Evolutionary conservation across 2,113 vertebrate species (phyloP).

Genomic region (Phoxinus phoxinus): DNA sequence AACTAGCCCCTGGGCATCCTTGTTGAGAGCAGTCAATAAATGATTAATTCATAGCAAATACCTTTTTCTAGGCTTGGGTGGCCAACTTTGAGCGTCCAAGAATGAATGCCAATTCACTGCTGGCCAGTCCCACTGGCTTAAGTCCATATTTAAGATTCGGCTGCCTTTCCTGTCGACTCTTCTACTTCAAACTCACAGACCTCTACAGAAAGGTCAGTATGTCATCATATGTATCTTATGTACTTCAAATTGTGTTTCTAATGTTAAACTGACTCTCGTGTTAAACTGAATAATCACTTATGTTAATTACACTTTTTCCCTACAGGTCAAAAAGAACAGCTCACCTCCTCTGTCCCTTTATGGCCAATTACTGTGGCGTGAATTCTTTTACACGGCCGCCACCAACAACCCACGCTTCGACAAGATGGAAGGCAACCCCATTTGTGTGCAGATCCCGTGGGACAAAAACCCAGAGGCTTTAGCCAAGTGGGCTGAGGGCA

Average conservation of each 20-base stretch:
- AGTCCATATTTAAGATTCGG: conserved; percentile 97
- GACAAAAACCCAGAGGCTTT: conserved; percentile 95
- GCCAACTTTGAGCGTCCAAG: conserved; percentile 97
- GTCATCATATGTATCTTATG: not conserved
- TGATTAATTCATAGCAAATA: not conserved
- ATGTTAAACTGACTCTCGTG: not conserved
- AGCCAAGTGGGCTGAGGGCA: conserved; percentile 97
- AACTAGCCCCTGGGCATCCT: not conserved
- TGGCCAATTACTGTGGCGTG: conserved; percentile 95
- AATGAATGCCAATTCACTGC: conserved; percentile 96
- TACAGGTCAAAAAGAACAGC: conserved; percentile 97
- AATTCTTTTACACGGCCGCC: conserved; percentile 97
- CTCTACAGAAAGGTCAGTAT: conserved; percentile 91
- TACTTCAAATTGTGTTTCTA: not conserved
- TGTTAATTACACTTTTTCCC: conserved; percentile 10
- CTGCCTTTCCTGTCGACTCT: conserved; percentile 95
- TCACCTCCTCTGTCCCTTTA: conserved; percentile 96
- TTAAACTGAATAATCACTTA: not conserved
- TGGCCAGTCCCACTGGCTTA: conserved; percentile 94
- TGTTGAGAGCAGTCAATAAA: not conserved
- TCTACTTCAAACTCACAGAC: conserved; percentile 98
- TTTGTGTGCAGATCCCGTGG: conserved; percentile 98
- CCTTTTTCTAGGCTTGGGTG: conserved; percentile 88
- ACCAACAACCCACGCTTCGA: conserved; percentile 98
- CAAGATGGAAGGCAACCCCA: conserved; percentile 99